Conservation (phyloP, 1,140 invertebrate genomes). For the Sycobia sp. region DNA sequence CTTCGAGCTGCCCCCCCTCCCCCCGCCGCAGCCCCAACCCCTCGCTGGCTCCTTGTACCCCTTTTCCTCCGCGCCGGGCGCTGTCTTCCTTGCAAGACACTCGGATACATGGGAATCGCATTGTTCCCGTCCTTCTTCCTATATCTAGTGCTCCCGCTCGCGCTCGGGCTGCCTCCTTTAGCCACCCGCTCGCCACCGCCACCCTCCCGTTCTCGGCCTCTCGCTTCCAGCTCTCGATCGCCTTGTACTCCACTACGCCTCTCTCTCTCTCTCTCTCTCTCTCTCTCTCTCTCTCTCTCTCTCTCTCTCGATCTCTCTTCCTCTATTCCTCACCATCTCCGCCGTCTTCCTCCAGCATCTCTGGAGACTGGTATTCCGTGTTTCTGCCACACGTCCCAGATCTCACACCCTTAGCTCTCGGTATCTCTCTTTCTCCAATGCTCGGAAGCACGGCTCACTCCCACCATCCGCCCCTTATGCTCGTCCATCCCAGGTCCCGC, state of each 20-base stretch:
- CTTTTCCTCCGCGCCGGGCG: not conserved
- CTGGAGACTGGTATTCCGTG: conserved; percentile 31
- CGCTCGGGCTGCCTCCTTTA: conserved; percentile 4
- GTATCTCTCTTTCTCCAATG: conserved; percentile 12
- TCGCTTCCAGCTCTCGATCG: conserved; percentile 27
- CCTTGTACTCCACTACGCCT: conserved; percentile 23
- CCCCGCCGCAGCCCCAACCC: conserved; percentile 28
- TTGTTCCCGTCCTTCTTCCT: conserved; percentile 36
- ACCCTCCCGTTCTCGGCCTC: not conserved
- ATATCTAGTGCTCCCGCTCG: conserved; percentile 34
- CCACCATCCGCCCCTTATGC: not conserved
- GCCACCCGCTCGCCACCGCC: conserved; percentile 2
- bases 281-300: conserved; percentile 25
- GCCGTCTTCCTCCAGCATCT: conserved; percentile 20
- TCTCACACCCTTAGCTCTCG: conserved; percentile 29
- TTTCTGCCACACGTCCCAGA: conserved; percentile 50
- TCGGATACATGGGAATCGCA: conserved; percentile 32
- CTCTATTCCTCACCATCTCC: no score
- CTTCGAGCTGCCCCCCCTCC: conserved; percentile 25
- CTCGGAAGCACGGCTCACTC: no score
- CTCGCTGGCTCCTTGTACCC: not conserved
- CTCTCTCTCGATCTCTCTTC: conserved; percentile 24
- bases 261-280: not conserved
- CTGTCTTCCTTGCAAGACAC: conserved; percentile 1
- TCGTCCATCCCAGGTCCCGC: not conserved